Conservation (phyloP, 2,888 invertebrate species). For the Dynastes hyllus region DNA sequence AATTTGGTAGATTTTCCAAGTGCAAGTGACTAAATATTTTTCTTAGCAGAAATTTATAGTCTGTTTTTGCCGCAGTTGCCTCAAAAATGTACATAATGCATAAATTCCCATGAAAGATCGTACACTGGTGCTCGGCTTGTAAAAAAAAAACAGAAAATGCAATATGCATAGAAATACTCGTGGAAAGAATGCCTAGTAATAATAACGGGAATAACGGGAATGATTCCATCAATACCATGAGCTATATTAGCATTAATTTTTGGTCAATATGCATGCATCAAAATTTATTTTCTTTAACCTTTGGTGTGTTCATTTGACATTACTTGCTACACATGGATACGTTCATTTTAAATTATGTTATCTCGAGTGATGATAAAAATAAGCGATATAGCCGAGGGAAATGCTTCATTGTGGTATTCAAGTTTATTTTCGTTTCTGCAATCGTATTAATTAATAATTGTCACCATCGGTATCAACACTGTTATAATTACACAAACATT, state of each 20-base stretch:
- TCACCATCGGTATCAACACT: background rate
- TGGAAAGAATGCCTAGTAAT: too few species aligned
- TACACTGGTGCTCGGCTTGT: too few species aligned
- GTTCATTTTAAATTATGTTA: background rate
- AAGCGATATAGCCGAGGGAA: background rate
- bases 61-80: background rate
- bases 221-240: too few species aligned
- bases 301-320: background rate
- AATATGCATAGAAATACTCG: background rate
- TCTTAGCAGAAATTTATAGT: background rate
- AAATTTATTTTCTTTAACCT: slow-evolving; percentile 13
- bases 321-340: background rate
- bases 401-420: background rate
- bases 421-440: background rate
- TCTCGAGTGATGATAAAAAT: slow-evolving; percentile 2
- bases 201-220: too few species aligned
- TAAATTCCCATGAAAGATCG: too few species aligned
- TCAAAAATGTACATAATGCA: background rate
- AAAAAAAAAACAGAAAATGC: background rate
- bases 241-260: too few species aligned
- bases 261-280: background rate
- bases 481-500: too few species aligned
- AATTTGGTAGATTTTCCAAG: too few species aligned
- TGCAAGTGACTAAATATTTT: too few species aligned
- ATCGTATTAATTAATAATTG: background rate